These are phyloP conservation scores for Branchellion lobata DNA, from an alignment of 2,888 invertebrate genomes.

Conservation along the genomic window DNA sequence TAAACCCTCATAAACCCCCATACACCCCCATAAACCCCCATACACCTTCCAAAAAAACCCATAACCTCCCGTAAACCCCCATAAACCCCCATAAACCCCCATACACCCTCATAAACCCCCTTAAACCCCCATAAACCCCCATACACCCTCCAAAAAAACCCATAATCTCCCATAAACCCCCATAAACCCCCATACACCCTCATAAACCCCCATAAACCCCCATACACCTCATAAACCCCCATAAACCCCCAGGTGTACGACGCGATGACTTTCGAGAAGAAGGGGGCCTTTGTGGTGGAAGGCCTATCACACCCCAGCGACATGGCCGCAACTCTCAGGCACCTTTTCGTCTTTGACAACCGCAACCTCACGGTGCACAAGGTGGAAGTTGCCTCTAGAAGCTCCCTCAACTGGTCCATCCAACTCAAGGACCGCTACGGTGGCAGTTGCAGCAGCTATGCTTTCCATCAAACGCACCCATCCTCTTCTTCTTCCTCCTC, in stretches of 20 bases:
- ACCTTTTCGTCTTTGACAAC: slow-evolving; percentile 42
- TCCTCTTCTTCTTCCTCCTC: too few relatives aligned
- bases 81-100: too few relatives aligned
- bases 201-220: too few relatives aligned
- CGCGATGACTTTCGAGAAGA: slow-evolving; percentile 24
- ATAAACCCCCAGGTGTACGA: slow-evolving; percentile 22
- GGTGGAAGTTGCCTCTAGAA: slow-evolving; percentile 21
- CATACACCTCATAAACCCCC: too few relatives aligned
- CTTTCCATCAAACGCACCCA: neutral
- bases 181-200: too few relatives aligned
- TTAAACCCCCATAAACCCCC: too few relatives aligned
- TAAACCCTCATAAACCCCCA: too few relatives aligned
- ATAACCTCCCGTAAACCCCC: neutral
- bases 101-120: too few relatives aligned
- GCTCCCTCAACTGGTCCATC: slow-evolving; percentile 38
- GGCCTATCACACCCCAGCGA: slow-evolving; percentile 36
- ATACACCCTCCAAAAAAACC: too few relatives aligned
- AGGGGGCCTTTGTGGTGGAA: slow-evolving; percentile 28
- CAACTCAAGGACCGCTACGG: slow-evolving; percentile 38
- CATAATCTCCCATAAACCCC: too few relatives aligned
- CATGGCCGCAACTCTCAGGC: slow-evolving; percentile 19
- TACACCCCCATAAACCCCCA: too few relatives aligned
- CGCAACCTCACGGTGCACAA: slow-evolving; percentile 35
- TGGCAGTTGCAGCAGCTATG: slow-evolving; percentile 2
- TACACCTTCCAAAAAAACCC: too few relatives aligned